These are phyloP conservation scores for Hyperoodon ampullatus DNA, from an alignment of 2,113 vertebrate species.

Conservation along the genomic window DNA sequence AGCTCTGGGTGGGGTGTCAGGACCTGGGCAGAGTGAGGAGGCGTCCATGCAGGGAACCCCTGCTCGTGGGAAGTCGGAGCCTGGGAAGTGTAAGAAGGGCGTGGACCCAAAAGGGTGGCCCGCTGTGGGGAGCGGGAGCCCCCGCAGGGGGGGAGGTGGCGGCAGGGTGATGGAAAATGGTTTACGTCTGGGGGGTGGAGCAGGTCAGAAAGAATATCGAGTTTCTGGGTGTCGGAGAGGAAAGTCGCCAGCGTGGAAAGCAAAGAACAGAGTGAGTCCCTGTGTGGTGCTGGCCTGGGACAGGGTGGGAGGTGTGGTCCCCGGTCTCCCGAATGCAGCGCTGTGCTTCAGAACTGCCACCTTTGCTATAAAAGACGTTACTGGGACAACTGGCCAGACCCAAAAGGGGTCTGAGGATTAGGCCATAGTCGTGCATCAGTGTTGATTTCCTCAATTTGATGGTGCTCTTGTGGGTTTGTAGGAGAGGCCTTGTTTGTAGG, in stretches of 20 bases:
- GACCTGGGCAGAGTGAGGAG: no score
- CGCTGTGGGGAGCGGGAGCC: not conserved
- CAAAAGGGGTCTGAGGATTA: not conserved
- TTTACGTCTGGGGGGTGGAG: no score
- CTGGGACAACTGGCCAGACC: no score
- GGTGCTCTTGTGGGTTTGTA: no score
- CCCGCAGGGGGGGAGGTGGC: not conserved
- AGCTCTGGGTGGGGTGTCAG: not conserved
- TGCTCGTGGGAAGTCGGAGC: no score
- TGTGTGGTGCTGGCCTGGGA: not conserved
- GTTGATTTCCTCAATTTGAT: not conserved
- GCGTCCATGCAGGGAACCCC: no score
- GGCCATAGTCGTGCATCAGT: fast-evolving
- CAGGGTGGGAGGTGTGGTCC: not conserved
- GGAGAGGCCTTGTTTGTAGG: not conserved
- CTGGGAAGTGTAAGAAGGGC: not conserved
- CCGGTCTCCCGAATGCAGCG: not conserved
- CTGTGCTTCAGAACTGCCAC: not conserved
- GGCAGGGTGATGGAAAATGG: no score
- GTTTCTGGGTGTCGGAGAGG: not conserved
- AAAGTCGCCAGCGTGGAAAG: not conserved
- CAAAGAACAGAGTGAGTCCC: no score
- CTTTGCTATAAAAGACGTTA: no score
- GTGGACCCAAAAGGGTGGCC: not conserved
- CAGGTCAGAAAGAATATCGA: not conserved